A percentile compares a stretch with the other conserved stretches of the same genome.
These are phyloP conservation scores for Imbricaverruca yamaguchii DNA, from an alignment of 2,888 invertebrate species.

Conservation along the genomic window DNA sequence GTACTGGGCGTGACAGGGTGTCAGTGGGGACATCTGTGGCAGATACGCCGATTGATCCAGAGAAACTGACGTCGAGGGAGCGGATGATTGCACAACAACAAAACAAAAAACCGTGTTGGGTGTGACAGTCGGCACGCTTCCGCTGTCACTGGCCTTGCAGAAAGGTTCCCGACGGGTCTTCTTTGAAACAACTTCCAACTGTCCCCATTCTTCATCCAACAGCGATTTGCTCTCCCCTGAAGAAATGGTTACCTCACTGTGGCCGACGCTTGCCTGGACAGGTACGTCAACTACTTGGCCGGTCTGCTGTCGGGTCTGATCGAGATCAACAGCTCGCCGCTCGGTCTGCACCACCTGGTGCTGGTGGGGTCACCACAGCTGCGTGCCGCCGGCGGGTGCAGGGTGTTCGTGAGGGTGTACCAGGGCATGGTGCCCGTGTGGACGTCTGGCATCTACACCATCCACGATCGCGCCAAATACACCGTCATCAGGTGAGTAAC, in stretches of 20 bases:
- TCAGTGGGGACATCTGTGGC: no score
- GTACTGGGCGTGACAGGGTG: no score
- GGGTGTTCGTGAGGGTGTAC: constrained; percentile 43
- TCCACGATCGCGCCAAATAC: constrained; percentile 59
- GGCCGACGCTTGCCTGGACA: constrained; percentile 41
- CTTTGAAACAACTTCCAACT: no score
- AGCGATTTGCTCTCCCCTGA: no score
- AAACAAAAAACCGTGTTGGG: no score
- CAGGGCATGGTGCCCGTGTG: constrained; percentile 21
- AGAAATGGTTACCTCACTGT: constrained; percentile 23
- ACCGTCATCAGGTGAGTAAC: constrained; percentile 84
- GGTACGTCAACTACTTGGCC: constrained; percentile 87
- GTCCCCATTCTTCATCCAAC: no score
- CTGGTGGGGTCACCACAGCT: constrained; percentile 76
- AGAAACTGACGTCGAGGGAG: no score
- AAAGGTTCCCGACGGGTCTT: no score
- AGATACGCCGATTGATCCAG: no score
- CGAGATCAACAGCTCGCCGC: constrained; percentile 75
- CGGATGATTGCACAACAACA: no score
- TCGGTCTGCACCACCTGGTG: constrained; percentile 77
- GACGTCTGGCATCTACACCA: not conserved
- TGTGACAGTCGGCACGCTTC: no score
- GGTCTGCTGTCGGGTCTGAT: constrained; percentile 81
- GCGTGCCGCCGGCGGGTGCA: constrained; percentile 52
- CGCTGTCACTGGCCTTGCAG: no score